phyloP scores from a whole-genome alignment of 1,140 invertebrate genomes.

The Oreohelix idahoensis region DNA sequence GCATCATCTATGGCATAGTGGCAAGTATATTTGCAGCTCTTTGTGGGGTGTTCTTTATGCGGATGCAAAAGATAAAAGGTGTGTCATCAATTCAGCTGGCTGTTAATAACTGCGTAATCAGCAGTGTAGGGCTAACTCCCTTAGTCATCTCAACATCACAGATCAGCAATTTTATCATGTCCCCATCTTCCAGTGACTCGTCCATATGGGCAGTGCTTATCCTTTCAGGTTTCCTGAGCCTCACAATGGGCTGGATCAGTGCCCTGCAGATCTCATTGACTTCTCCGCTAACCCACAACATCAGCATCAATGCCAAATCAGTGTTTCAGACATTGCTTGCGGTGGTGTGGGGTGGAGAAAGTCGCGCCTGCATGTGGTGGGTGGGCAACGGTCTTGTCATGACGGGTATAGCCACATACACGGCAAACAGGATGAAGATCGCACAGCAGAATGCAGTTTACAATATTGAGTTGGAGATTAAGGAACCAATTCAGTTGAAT shows the following conservation, averaged over 20 bases:
- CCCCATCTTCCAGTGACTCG: background rate
- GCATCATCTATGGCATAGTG: constrained; percentile 67
- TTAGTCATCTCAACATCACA: constrained; percentile 28
- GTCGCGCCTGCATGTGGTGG: constrained; percentile 69
- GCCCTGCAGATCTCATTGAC: constrained; percentile 70
- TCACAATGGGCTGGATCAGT: constrained; percentile 70
- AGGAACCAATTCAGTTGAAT: background rate
- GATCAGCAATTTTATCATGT: constrained; percentile 14
- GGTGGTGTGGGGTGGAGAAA: constrained; percentile 63
- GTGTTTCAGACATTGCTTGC: constrained; percentile 71
- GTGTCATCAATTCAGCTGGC: constrained; percentile 21
- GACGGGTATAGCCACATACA: constrained; percentile 54
- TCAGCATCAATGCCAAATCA: constrained; percentile 72
- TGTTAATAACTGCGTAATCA: constrained; percentile 28
- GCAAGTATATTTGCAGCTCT: constrained; percentile 69
- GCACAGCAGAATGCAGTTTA: background rate
- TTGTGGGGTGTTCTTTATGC: constrained; percentile 66
- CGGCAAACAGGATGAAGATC: background rate
- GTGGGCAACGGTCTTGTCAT: constrained; percentile 68
- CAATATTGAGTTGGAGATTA: constrained; percentile 27
- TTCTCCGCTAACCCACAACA: constrained; percentile 71
- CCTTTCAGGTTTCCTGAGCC: constrained; percentile 64
- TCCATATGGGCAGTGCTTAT: constrained; percentile 61
- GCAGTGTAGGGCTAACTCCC: constrained; percentile 14
- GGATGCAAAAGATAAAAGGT: constrained; percentile 49